phyloP scores from a whole-genome alignment of 1,140 invertebrate species.

The Potamilus streckersoni region DNA sequence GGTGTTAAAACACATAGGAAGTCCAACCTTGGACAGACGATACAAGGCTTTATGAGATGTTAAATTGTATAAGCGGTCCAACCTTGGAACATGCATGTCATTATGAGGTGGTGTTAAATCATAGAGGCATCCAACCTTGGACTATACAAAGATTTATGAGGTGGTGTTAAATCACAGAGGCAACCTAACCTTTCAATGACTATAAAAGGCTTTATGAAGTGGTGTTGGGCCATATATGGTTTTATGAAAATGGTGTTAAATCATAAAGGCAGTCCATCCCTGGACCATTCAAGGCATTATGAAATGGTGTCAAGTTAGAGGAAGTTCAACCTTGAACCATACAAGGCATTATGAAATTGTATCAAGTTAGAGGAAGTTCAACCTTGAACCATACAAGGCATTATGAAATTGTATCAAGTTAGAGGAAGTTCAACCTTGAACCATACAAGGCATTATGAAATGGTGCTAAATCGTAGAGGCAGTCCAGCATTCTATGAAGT shows the following conservation, averaged over 20 bases:
- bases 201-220: not conserved
- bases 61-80: no score
- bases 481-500: not conserved
- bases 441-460: not conserved
- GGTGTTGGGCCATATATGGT: no score
- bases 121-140: not conserved
- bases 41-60: no score
- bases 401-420: no score
- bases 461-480: not conserved
- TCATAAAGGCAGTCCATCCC: not conserved
- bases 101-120: not conserved
- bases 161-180: no score
- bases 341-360: not conserved
- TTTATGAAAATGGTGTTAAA: no score
- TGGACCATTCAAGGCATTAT: not conserved
- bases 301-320: no score
- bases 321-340: not conserved
- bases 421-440: not conserved
- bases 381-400: no score
- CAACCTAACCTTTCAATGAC: not conserved
- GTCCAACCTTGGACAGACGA: no score
- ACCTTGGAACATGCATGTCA: not conserved
- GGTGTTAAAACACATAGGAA: no score
- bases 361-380: no score
- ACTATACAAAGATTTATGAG: no score